A percentile compares a stretch with the other conserved stretches of the same genome.
These are phyloP conservation scores for Pyrrhosoma nymphula DNA, from an alignment of 2,888 invertebrate genomes.

Conservation along the genomic window DNA sequence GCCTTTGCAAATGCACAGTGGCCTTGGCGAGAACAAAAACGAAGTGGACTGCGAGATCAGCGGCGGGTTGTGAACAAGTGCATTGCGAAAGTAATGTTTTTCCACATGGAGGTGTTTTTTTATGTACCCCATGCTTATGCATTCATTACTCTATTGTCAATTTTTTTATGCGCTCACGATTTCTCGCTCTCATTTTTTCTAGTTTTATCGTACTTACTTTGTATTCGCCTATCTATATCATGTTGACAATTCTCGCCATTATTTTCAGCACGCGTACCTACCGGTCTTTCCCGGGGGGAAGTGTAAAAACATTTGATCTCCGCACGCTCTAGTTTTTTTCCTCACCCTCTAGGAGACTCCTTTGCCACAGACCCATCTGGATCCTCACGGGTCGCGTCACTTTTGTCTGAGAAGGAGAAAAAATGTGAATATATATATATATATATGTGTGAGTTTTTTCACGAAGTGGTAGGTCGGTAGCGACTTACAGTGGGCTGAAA, in stretches of 20 bases:
- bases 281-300: neutral
- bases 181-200: neutral
- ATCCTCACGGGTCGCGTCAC: neutral
- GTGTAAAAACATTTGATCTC: neutral
- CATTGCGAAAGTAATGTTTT: neutral
- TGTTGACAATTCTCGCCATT: neutral
- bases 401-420: neutral
- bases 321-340: neutral
- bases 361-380: neutral
- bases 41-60: neutral
- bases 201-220: neutral
- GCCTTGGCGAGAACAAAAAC: neutral
- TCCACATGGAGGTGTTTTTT: neutral
- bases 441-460: too few species aligned
- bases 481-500: too few species aligned
- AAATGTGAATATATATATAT: neutral
- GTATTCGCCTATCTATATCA: neutral
- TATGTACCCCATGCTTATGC: neutral
- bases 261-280: neutral
- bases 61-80: neutral
- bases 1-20: neutral
- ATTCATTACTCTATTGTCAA: neutral
- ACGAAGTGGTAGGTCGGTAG: too few species aligned
- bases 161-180: neutral
- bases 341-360: neutral